These are phyloP conservation scores for Aproaerema taeniolella DNA, from an alignment of 2,888 invertebrate genomes.

Conservation along the genomic window DNA sequence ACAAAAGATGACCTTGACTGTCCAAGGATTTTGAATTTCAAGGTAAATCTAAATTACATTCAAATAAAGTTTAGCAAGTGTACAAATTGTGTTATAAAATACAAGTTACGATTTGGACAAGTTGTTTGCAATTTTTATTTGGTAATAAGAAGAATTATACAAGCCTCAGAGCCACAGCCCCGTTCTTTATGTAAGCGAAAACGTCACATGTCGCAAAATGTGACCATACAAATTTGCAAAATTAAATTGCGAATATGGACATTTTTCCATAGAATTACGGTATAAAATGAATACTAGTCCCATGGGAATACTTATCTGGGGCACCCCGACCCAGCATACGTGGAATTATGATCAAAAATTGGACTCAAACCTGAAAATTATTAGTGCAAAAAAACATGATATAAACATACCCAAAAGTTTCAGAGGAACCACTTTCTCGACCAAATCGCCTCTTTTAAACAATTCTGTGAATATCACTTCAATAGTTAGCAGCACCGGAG, in stretches of 20 bases:
- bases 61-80: no score
- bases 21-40: background rate
- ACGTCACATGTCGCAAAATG: slow-evolving; percentile 43
- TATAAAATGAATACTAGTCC: no score
- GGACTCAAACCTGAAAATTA: no score
- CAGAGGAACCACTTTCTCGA: slow-evolving; percentile 76
- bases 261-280: no score
- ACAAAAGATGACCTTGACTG: slow-evolving; percentile 2
- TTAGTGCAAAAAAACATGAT: no score
- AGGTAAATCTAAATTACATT: background rate
- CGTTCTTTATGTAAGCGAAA: slow-evolving; percentile 9
- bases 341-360: no score
- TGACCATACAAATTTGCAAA: slow-evolving; percentile 17
- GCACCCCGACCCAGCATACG: no score
- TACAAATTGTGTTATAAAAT: no score
- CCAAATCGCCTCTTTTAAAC: slow-evolving; percentile 81
- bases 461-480: slow-evolving; percentile 85
- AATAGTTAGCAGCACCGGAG: slow-evolving; percentile 80
- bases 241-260: slow-evolving; percentile 3
- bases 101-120: no score
- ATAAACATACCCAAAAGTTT: slow-evolving; percentile 76
- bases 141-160: slow-evolving; percentile 28
- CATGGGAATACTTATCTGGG: no score
- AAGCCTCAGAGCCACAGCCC: background rate
- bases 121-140: no score